Base-by-base conservation (phyloP, 2,888 invertebrate genomes). In the Sympetrum striolatum region DNA sequence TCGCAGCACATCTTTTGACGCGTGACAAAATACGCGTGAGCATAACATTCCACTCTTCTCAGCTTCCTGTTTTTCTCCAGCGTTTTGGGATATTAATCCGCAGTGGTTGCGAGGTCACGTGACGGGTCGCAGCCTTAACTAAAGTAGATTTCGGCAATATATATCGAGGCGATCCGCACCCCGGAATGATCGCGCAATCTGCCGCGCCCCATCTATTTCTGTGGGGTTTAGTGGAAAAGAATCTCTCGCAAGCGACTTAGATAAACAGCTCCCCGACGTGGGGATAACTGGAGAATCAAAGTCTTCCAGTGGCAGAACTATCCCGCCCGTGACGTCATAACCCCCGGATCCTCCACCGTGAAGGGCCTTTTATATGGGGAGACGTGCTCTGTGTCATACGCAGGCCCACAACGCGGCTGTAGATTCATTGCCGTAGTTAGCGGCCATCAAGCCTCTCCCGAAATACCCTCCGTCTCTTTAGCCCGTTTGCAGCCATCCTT, bases 381-480 rank as follows among this genome's bases (percentile, higher is more conserved):
- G 86, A 86, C 86, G 86, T 86, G 60, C 86, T 86, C 86, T 48
- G 86, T 60, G 86, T 64, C 86, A 86, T 86, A 60, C 60, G 86
- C 86, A 86, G 86, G n/a, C 86, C 39, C 86, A 39, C 64, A 86
- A 60, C 86, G 86, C 22, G 60, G 86, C 86, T 60, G 64, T 53
- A 64, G 86, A 86, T 86, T 86, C 86, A 86, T 86, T 86, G 86
- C 86, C 86, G 58, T 86, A 86, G 86, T 86, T 86, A 86, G 60
- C 60, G 37, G 86, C 86, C 86, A 86, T 86, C 86, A 86, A 37
- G 37, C n/a, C n/a, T 48, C 81, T 31, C 25, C 25, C n/a, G n/a
- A 73, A 60, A 73, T 25, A 73, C 73, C 73, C 73, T 73, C 73
- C 25, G 12, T 73, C 73, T 31, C 25, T 73, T 25, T 31, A 5